Evolutionary conservation across 2,888 invertebrate genomes (phyloP).

Genomic region (Nephrocerus scutellatus): DNA sequence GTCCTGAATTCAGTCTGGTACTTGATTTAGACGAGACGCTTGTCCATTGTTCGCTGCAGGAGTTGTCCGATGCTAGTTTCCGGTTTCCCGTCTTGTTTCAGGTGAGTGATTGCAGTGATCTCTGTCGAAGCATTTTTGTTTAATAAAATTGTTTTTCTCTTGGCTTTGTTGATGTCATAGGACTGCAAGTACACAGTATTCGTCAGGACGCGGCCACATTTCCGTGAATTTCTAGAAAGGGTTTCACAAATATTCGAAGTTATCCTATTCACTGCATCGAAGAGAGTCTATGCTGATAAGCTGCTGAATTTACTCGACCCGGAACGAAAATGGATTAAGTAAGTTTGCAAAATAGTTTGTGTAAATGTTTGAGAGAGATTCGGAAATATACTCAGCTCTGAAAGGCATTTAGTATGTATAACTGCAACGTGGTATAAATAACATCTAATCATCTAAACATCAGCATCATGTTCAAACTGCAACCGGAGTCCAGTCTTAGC

Average conservation of each 20-base stretch:
- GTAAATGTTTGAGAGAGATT: neutral
- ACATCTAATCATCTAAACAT: too few species aligned
- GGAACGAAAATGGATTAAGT: slow-evolving; percentile 69
- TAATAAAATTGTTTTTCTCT: neutral
- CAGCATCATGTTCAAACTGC: too few species aligned
- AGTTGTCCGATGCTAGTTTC: slow-evolving; percentile 85
- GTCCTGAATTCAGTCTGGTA: slow-evolving; percentile 86
- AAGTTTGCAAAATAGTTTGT: slow-evolving; percentile 8
- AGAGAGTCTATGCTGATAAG: slow-evolving; percentile 90
- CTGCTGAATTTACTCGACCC: slow-evolving; percentile 88
- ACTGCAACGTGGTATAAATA: too few species aligned
- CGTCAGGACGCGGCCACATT: slow-evolving; percentile 86
- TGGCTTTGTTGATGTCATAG: slow-evolving; percentile 54
- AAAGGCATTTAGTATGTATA: too few species aligned
- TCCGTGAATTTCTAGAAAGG: slow-evolving; percentile 74
- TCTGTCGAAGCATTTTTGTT: neutral
- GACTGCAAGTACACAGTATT: slow-evolving; percentile 80
- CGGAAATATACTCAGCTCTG: too few species aligned
- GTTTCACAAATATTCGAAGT: slow-evolving; percentile 85
- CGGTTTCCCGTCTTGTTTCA: slow-evolving; percentile 88
- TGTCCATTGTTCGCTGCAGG: slow-evolving; percentile 90
- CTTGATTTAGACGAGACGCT: slow-evolving; percentile 79
- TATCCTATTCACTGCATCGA: slow-evolving; percentile 91
- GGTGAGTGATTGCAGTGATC: slow-evolving; percentile 35
- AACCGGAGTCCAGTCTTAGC: too few species aligned